Evolutionary conservation across 92 coral and sea anemone species (phyloP).

Genomic region (Epizoanthus rinbou): DNA sequence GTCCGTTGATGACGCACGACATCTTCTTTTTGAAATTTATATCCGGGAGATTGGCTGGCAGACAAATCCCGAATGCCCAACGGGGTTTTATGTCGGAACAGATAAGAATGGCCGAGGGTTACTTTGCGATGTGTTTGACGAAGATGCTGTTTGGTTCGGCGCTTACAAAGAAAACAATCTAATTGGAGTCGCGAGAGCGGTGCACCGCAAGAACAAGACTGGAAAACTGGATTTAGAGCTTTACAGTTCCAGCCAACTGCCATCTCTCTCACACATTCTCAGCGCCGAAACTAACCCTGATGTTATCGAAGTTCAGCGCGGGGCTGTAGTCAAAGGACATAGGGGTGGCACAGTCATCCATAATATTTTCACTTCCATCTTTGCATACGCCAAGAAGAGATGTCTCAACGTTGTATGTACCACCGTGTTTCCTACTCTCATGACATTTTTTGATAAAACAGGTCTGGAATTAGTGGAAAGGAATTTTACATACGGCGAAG

Average conservation of each 20-base stretch:
- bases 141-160: conserved; percentile 60
- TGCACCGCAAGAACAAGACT: conserved; percentile 50
- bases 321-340: conserved; percentile 54
- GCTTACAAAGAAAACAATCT: conserved; percentile 47
- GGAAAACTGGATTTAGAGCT: conserved; percentile 67
- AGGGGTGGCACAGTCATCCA: conserved; percentile 53
- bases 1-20: conserved; percentile 54
- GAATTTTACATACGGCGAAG: conserved; percentile 65
- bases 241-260: conserved; percentile 52
- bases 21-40: conserved; percentile 55
- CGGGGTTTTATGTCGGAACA: conserved; percentile 49
- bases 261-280: conserved; percentile 48
- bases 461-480: conserved; percentile 56
- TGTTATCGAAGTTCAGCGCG: conserved; percentile 59
- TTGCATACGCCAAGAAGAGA: conserved; percentile 54
- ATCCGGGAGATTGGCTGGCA: conserved; percentile 58
- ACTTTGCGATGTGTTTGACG: conserved; percentile 64
- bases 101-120: conserved; percentile 48
- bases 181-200: conserved; percentile 62
- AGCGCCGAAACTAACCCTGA: conserved; percentile 24
- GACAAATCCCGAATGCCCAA: conserved; percentile 53
- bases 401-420: conserved; percentile 57
- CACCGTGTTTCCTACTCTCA: conserved; percentile 59
- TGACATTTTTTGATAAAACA: conserved; percentile 61
- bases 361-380: conserved; percentile 41